Evolutionary conservation across 2,113 vertebrate genomes (phyloP).

Genomic region (Rhadina sibilatrix): DNA sequence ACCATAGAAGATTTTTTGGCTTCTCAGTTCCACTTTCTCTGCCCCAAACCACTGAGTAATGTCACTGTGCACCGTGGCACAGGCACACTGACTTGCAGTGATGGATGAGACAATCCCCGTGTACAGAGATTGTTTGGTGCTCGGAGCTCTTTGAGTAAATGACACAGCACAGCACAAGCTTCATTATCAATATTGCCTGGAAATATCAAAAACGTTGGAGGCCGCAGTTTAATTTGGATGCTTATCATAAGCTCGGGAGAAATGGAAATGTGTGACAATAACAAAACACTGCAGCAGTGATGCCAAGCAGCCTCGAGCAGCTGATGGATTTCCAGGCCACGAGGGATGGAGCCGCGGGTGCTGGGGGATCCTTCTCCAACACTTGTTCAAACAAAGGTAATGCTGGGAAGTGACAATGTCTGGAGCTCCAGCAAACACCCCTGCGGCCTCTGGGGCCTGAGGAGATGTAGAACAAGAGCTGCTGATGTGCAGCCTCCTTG

Average conservation of each 20-base stretch:
- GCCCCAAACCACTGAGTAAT: not conserved
- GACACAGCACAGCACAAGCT: not conserved
- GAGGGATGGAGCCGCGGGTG: not conserved
- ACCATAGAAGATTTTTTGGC: not conserved
- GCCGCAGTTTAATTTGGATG: constrained; percentile 1
- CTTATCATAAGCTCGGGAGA: not conserved
- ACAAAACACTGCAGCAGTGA: not conserved
- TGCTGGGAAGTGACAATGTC: not conserved
- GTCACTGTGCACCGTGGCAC: not conserved
- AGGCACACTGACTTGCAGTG: not conserved
- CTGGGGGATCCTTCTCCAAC: not conserved
- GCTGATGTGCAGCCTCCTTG: not conserved
- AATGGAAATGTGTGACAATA: not conserved
- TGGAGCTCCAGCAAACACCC: not conserved
- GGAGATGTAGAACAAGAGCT: not conserved
- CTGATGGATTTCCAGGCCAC: not conserved
- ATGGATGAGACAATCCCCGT: not conserved
- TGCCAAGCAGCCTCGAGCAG: not conserved
- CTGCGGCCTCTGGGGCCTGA: not conserved
- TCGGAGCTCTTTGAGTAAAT: not conserved
- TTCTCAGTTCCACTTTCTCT: not conserved
- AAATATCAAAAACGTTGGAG: not conserved
- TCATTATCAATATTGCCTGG: not conserved
- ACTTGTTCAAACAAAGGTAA: not conserved
- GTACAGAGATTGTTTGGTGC: not conserved